Evolutionary conservation across 2,113 vertebrate species (phyloP).

Genomic region (Mustela lutreola): DNA sequence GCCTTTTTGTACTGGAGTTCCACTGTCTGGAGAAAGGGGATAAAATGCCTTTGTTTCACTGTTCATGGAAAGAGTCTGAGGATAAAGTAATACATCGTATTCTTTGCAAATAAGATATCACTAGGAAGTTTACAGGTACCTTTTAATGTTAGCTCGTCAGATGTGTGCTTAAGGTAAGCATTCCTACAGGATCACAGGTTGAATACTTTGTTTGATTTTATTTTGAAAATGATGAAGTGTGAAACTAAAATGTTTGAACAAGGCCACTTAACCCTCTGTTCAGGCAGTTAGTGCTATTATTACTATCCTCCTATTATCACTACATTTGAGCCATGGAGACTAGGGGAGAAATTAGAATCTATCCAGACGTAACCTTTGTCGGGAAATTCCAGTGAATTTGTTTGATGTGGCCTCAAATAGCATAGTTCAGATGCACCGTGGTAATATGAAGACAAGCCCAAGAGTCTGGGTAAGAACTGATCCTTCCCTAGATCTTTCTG

Average conservation of each 20-base stretch:
- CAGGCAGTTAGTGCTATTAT: conserved; percentile 42
- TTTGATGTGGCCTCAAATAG: neutral
- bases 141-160: conserved; percentile 4
- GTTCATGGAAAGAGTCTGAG: neutral
- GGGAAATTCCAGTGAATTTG: neutral
- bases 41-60: neutral
- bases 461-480: neutral
- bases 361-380: neutral
- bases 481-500: neutral
- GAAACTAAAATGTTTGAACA: conserved; percentile 84
- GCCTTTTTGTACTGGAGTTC: neutral
- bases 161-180: conserved; percentile 78
- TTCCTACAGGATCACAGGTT: conserved; percentile 65
- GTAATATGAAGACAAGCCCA: neutral
- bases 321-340: neutral
- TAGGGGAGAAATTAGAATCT: neutral
- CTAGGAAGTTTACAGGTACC: neutral
- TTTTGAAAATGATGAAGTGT: conserved; percentile 80
- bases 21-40: neutral
- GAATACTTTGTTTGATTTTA: conserved; percentile 74
- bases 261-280: conserved; percentile 87
- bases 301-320: neutral
- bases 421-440: neutral
- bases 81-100: conserved; percentile 57
- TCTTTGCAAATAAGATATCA: conserved; percentile 36